Evolutionary conservation across 2,888 invertebrate genomes (phyloP).

Genomic region (Digitonthophagus gazella): DNA sequence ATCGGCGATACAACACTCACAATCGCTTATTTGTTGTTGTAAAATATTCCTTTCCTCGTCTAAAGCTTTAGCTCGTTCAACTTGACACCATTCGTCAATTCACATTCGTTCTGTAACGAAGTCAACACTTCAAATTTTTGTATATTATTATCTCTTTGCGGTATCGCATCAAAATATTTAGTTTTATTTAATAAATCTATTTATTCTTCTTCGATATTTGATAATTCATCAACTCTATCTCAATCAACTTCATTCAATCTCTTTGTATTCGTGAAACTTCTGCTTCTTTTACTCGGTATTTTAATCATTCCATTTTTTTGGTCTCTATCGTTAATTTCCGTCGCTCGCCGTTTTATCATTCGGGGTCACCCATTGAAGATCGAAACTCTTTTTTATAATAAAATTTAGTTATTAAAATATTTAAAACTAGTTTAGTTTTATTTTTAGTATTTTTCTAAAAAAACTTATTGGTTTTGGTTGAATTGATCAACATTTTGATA

Average conservation of each 20-base stretch:
- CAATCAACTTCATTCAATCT: constrained; percentile 41
- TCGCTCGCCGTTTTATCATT: no score
- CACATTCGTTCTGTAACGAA: constrained; percentile 42
- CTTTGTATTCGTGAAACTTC: constrained; percentile 45
- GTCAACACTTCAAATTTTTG: constrained; percentile 43
- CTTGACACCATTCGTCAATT: constrained; percentile 39
- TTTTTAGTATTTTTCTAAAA: no score
- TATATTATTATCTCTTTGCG: constrained; percentile 48
- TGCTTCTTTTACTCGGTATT: constrained; percentile 40
- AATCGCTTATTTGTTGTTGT: constrained; percentile 55
- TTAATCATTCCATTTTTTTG: constrained; percentile 38
- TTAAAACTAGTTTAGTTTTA: no score
- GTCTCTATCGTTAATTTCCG: constrained; percentile 30
- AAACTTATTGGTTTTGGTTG: no score
- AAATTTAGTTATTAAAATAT: no score
- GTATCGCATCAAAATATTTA: constrained; percentile 38
- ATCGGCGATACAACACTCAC: constrained; percentile 57
- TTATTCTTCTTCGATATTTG: constrained; percentile 42
- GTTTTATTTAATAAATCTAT: constrained; percentile 40
- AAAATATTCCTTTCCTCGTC: constrained; percentile 56
- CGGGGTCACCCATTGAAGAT: no score
- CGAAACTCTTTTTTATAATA: no score
- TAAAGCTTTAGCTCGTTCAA: constrained; percentile 41
- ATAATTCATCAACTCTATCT: constrained; percentile 39
- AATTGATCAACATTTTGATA: no score